Evolutionary conservation across 2,888 invertebrate species (phyloP).

Genomic region (Sphinx pinastri): DNA sequence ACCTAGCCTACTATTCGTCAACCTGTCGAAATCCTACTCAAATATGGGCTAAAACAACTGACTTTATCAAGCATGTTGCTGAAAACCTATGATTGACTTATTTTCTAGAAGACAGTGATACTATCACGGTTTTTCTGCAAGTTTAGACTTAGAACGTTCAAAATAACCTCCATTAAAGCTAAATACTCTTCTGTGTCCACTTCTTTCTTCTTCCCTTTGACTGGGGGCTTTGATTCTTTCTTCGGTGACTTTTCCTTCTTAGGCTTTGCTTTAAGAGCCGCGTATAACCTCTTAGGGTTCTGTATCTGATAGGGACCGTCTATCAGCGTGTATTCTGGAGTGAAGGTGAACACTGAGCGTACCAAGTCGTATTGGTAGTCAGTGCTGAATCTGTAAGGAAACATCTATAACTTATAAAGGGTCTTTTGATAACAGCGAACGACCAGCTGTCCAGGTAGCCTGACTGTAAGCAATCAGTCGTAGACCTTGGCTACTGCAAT

Average conservation of each 20-base stretch:
- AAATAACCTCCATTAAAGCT: conserved; percentile 61
- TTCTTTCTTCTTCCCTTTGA: conserved; percentile 62
- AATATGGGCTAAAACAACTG: too few species aligned
- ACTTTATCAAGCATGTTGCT: neutral
- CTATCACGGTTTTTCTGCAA: too few species aligned
- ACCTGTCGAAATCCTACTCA: too few species aligned
- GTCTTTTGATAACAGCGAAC: neutral
- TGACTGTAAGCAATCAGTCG: neutral
- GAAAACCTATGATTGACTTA: neutral
- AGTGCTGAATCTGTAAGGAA: conserved; percentile 64
- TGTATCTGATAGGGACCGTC: conserved; percentile 65
- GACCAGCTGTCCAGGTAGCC: neutral
- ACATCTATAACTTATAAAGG: neutral
- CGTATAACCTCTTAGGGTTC: conserved; percentile 61
- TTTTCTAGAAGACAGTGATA: too few species aligned
- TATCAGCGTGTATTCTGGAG: conserved; percentile 62
- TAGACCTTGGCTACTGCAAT: too few species aligned
- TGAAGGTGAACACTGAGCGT: conserved; percentile 67
- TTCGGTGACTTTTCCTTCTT: conserved; percentile 60
- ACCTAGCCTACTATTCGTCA: too few species aligned
- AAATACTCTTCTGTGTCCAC: conserved; percentile 60
- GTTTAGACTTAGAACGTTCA: neutral
- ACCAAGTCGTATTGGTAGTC: conserved; percentile 74
- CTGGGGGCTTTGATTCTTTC: conserved; percentile 46
- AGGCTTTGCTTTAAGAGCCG: conserved; percentile 51